Percentiles rank a stretch among this genome's conserved stretches.
Conservation (phyloP, 2,888 invertebrate genomes). For the Smittia sp. region DNA sequence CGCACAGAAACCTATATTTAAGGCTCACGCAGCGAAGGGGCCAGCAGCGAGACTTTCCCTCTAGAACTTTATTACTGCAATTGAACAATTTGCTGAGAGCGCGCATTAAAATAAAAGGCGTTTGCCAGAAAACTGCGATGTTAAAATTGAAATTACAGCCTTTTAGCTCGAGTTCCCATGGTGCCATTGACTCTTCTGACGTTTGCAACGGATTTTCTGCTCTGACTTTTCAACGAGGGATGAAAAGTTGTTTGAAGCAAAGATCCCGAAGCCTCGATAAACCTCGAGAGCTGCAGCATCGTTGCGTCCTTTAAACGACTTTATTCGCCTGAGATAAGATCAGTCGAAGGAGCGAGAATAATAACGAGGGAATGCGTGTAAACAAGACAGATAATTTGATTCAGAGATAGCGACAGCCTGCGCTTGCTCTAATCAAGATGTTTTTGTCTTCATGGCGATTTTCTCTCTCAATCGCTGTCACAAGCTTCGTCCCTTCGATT, state of each 20-base stretch:
- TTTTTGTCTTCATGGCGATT: too few relatives aligned
- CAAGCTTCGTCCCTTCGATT: slow-evolving; percentile 11
- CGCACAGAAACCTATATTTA: slow-evolving; percentile 27
- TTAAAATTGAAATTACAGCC: slow-evolving; percentile 22
- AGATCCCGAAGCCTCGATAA: neutral
- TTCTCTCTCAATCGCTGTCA: slow-evolving; percentile 15
- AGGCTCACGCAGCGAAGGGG: slow-evolving; percentile 30
- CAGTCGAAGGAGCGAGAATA: neutral
- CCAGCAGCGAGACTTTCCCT: neutral
- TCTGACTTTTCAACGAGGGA: neutral
- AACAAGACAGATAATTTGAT: slow-evolving; percentile 40
- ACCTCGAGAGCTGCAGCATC: neutral
- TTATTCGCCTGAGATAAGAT: neutral
- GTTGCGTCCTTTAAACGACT: slow-evolving; percentile 7
- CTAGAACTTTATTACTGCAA: slow-evolving; percentile 33
- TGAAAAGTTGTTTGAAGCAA: neutral
- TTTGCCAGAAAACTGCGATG: slow-evolving; percentile 13
- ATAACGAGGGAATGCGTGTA: slow-evolving; percentile 20
- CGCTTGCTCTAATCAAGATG: slow-evolving; percentile 21
- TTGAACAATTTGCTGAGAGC: slow-evolving; percentile 32
- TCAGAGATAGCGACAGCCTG: slow-evolving; percentile 11
- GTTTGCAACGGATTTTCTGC: neutral
- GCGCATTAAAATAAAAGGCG: slow-evolving; percentile 36
- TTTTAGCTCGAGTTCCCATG: slow-evolving; percentile 21
- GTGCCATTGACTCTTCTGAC: slow-evolving; percentile 1